Base-by-base conservation (phyloP, 2,113 vertebrate species). In the Tupaia chinensis region DNA sequence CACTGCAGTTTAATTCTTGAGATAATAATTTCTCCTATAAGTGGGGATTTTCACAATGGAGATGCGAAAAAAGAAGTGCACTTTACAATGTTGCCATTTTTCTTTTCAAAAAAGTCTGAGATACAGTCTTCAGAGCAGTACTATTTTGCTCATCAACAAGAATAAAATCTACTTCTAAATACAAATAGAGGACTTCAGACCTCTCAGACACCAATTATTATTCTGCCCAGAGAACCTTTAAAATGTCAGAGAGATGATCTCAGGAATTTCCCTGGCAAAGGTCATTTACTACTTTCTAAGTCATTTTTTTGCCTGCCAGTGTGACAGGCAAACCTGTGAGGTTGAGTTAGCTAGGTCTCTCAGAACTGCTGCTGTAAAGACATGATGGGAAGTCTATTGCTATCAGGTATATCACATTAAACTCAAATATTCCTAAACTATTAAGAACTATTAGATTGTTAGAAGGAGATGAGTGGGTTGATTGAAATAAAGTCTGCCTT, bases 331-430 rank as follows among this genome's bases (percentile, higher is more conserved):
- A 83, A 58, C 66, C 68, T 82, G 19, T 14, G 66, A 90, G 79
- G 94, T 70, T 95, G 85, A 95, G 1, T 61, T 97, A 87, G 83
- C 74, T 16, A 32, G 58, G 14, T 34, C 9, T 0, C 78, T 94
- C 56, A 88, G 1, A 93, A 93, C 80, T 66, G 60, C 44, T 0
- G 5, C 83, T 76, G 6, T 74, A 87, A 3, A 97, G 88, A 93
- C 91, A 63, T 5, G 9, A 69, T 61, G 79, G 90, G 63, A 91
- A 87, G 69, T 68, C 53, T 94, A 65, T 97, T 97, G 89, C 84
- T 81, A 94, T 66, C 76, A 44, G 70, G 92, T 96, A 94, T 91
- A 95, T 95, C 32, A 54, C 58, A 89, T 97, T 87, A 97, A 97
- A 93, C 53, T n/a, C 79, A 86, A 89, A 56, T 53, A 2, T 17